Base-by-base conservation (phyloP, 1,140 invertebrate species). In the Zaprionus vittiger region DNA sequence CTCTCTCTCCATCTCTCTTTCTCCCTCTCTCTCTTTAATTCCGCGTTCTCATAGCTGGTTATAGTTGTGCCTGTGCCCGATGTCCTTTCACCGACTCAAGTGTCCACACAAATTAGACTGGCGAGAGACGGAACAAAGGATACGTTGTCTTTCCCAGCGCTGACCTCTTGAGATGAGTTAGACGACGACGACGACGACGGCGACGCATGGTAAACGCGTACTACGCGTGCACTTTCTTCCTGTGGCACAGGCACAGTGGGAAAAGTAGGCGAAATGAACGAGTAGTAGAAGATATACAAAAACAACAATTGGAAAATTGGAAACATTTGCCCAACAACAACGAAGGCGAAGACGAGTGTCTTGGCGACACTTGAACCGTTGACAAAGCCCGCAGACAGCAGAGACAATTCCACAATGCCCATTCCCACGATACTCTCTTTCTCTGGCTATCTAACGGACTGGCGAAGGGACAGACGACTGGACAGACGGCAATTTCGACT, bases 401-500 rank as follows among this genome's bases (percentile, higher is more conserved):
- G 54, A 78, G 78, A 89, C 56, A 76, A 87, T 89, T 79, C 77
- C 72, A 91, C 87, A 91, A 86, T 87, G 78, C 67, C 70, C 86
- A 91, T 91, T 91, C 86, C 86, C 86, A 91, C 86, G 86, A 91
- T 91, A 86, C 81, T 91, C 81, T 83, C 80, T 76, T 87, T 85
- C 72, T 54, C 65, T 56, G 79, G 76, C 69, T 67, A 79, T 71
- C 83, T 83, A 75, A 74, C 57, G 66, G 72, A 62, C 74, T 34
- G 62, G 70, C 68, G 38, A 11, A 24, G 5, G 55, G 62, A 34
- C 31, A 34, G 31, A 34, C 31, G 11, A 34, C 77, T 68, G 54
- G 52, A 56, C 26, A 56, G 54, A 15, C 26, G 14, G 11, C 28
- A n/a, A 57, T n/a, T 57, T 15, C 69, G 71, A 83, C 78, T 77